Base-by-base conservation (phyloP, 2,888 invertebrate genomes). In the Lasioglossum oenotherae region DNA sequence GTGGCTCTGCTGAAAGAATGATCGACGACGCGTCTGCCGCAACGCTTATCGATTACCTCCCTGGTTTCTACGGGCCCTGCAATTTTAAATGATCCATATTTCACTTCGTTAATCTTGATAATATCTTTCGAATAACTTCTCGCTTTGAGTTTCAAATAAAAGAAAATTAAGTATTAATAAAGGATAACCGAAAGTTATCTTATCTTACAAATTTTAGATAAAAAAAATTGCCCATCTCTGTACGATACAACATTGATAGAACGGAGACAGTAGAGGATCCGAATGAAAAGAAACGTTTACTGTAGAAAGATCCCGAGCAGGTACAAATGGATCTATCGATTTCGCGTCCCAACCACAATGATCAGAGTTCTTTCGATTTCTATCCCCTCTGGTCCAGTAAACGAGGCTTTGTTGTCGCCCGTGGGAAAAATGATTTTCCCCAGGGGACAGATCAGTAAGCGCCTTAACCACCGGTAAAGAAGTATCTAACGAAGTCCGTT, bases 401-500 rank as follows among this genome's bases (percentile, higher is more conserved):
- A 44, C 12, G 31, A 41, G 57, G 31, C 46, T n/a, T 38, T 12
- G 31, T 23, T 16, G 53, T 74, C 23, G 19, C 44, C 49, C 78
- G 41, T 60, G 78, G 73, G 80, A 85, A 78, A 72, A 78, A 46
- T 44, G 74, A 85, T 64, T 75, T 69, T 69, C 27, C 72, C 44
- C 31, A 0, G 10, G 57, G 78, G n/a, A 46, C 16, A n/a, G 31
- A 31, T 31, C 67, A 16, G 31, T 75, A 81, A 79, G 31, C 77
- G 35, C 38, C 73, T 82, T 76, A 73, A 74, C 76, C 60, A 19
- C 49, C 69, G n/a, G 31, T 72, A 74, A 87, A 85, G 72, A 69
- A 64, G 41, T 67, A 75, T 74, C 41, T 89, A 89, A 88, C 82
- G 74, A 84, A 84, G 23, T n/a, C 57, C 74, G 57, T 80, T 78